Evolutionary conservation across 2,888 invertebrate genomes (phyloP).

Genomic region (Siphonodentalium dalli): DNA sequence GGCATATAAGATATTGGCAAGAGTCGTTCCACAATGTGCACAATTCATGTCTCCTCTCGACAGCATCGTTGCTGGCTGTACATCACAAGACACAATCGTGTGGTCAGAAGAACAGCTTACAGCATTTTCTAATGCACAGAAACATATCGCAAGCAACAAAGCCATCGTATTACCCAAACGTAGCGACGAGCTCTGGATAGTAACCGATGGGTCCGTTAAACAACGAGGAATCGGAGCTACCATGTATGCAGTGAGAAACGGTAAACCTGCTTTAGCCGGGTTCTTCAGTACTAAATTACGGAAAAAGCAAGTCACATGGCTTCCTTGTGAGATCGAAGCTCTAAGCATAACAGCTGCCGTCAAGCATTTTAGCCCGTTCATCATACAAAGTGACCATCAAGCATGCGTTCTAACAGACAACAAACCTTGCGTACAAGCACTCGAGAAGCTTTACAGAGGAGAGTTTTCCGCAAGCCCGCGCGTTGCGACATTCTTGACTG

Average conservation of each 20-base stretch:
- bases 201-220: constrained; percentile 12
- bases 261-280: not conserved
- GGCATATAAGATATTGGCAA: too few relatives aligned
- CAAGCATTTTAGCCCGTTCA: constrained; percentile 28
- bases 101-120: too few relatives aligned
- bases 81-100: too few relatives aligned
- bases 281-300: constrained; percentile 12
- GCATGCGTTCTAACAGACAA: constrained; percentile 23
- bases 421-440: constrained; percentile 21
- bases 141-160: too few relatives aligned
- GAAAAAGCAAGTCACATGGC: constrained; percentile 10
- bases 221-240: constrained; percentile 3
- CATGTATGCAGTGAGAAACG: not conserved
- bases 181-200: too few relatives aligned
- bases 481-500: constrained; percentile 18
- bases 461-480: constrained; percentile 25
- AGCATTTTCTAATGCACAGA: too few relatives aligned
- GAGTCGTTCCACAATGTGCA: too few relatives aligned
- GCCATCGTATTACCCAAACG: too few relatives aligned
- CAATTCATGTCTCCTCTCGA: too few relatives aligned
- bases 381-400: constrained; percentile 20
- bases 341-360: constrained; percentile 3
- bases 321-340: constrained; percentile 14
- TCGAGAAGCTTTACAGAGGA: constrained; percentile 20
- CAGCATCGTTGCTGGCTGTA: too few relatives aligned